Conservation (phyloP, 2,113 vertebrate species). For the Paramormyrops kingsleyae region DNA sequence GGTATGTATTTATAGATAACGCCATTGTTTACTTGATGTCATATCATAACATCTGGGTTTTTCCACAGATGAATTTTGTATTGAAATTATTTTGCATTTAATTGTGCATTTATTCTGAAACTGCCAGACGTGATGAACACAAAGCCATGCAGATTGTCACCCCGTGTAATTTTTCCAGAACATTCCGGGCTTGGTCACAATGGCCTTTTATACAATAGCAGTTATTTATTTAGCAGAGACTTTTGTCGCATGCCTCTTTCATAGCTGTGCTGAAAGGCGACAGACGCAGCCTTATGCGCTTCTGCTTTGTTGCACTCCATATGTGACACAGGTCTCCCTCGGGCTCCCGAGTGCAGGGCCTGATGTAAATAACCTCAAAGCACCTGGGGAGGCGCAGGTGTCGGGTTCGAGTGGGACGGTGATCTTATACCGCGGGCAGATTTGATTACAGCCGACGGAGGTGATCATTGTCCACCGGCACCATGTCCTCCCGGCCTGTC, state of each 20-base stretch:
- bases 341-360: neutral
- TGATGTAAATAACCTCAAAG: slow-evolving; percentile 23
- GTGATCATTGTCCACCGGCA: neutral
- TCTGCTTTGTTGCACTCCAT: neutral
- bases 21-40: neutral
- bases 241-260: neutral
- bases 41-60: neutral
- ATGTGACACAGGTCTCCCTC: neutral
- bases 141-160: neutral
- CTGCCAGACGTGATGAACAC: neutral
- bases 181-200: neutral
- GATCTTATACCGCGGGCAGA: neutral
- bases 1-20: neutral
- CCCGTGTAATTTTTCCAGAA: neutral
- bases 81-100: neutral
- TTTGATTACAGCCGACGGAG: slow-evolving; percentile 16
- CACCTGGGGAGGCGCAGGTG: neutral
- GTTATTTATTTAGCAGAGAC: neutral
- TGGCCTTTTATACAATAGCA: neutral
- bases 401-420: neutral
- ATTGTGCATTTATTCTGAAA: neutral
- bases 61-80: neutral
- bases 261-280: neutral
- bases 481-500: too few species aligned
- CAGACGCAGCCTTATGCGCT: neutral